Conservation (phyloP, 1,140 invertebrate genomes). For the Prorops nasuta region DNA sequence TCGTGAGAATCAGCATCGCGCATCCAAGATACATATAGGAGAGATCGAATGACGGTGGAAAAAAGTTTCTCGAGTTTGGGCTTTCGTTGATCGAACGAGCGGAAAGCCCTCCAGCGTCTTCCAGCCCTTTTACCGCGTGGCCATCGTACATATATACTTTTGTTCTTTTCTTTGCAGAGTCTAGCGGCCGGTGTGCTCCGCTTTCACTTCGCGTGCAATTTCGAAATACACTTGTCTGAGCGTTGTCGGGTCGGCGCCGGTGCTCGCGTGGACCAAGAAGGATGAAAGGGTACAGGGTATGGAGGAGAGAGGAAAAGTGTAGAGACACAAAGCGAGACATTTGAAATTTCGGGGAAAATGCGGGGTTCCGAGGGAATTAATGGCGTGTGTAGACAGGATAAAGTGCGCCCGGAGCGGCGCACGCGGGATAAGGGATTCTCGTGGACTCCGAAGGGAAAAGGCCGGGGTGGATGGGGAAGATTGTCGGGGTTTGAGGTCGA, state of each 20-base stretch:
- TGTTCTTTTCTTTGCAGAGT: too few species aligned
- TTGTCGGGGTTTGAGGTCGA: neutral
- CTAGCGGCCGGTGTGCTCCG: too few species aligned
- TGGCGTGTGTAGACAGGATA: conserved; percentile 40
- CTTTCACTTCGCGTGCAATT: conserved; percentile 19
- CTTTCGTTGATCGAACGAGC: too few species aligned
- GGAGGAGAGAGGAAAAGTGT: too few species aligned
- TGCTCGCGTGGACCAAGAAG: neutral
- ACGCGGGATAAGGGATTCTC: conserved; percentile 2
- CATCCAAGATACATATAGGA: too few species aligned
- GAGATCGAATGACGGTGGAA: too few species aligned
- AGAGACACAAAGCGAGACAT: conserved; percentile 37
- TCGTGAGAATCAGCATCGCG: too few species aligned
- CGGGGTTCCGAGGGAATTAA: conserved; percentile 40
- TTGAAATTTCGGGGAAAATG: conserved; percentile 38
- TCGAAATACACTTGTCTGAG: conserved; percentile 31
- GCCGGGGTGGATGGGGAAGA: conserved; percentile 1
- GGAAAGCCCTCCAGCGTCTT: too few species aligned
- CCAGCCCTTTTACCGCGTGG: too few species aligned
- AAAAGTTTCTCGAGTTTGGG: too few species aligned
- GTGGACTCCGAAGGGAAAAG: conserved; percentile 6
- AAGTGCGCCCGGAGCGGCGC: conserved; percentile 31
- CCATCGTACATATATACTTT: too few species aligned
- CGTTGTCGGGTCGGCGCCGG: conserved; percentile 24
- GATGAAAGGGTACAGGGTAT: conserved; percentile 2